Base-by-base conservation (phyloP, 2,888 invertebrate species). In the Athalia circularis region DNA sequence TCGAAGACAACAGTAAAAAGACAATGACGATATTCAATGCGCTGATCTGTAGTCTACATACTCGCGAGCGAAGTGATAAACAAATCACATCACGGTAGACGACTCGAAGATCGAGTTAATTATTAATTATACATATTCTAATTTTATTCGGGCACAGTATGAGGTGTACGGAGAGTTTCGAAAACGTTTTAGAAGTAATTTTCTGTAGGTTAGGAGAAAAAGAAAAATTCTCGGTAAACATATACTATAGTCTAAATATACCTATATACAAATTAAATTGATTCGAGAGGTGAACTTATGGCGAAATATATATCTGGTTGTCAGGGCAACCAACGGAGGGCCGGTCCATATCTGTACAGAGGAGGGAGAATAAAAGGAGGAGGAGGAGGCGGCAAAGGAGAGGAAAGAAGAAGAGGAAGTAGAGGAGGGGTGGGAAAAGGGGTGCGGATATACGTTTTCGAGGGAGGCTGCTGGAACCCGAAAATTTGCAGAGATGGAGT, bases 401-500 rank as follows among this genome's bases (percentile, higher is more conserved):
- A 59, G 45, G 72, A 29, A 29, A 29, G 57, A 43, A 47, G 72
- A 45, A 54, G 57, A 9, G 75, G 45, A 64, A 79, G 80, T 77
- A 81, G 83, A 70, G 50, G 77, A 80, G 83, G 82, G 84, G 85
- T 84, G 84, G 83, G 81, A 67, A 48, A 59, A 86, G 88, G 87
- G 88, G 86, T 89, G 89, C 64, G 43, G 50, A 64, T 62, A 29
- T 29, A 64, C 75, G 75, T 87, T 86, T 87, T 87, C 84, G 86
- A 85, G 87, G 87, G 84, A 86, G 82, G 81, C 86, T 29, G 29
- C 29, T 83, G 87, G 85, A 81, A 83, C 83, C 84, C 84, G 85
- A 85, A 87, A 88, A 87, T 89, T 87, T 84, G 85, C 86, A 87
- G 90, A 89, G 88, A 90, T 90, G 90, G 90, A 90, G 90, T 90